Conservation (phyloP, 1,140 invertebrate species). For the Amyelois transitella region DNA sequence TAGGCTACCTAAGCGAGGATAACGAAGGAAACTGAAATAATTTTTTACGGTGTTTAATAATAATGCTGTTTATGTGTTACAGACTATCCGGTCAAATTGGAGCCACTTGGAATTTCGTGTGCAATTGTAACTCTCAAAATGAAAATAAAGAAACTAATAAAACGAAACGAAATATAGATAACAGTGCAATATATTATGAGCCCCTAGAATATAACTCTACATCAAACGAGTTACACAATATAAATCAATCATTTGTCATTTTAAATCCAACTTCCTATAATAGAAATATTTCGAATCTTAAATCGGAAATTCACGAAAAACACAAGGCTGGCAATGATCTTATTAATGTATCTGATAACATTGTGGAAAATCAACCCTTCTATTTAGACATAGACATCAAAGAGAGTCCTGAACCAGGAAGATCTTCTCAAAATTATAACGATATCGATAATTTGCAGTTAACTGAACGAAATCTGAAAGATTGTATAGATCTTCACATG, state of each 20-base stretch:
- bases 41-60: neutral
- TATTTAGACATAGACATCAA: conserved; percentile 13
- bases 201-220: neutral
- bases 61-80: neutral
- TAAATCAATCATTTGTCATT: conserved; percentile 1
- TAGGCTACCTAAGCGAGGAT: no score
- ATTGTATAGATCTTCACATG: conserved; percentile 15
- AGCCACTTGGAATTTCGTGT: neutral
- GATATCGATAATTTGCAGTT: neutral
- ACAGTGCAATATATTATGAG: conserved; percentile 3
- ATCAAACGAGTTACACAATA: neutral
- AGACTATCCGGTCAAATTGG: neutral
- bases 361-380: neutral
- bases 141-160: neutral
- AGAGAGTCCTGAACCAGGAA: neutral
- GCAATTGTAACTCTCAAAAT: neutral
- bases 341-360: neutral
- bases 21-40: no score
- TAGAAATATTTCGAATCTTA: neutral
- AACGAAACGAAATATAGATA: neutral
- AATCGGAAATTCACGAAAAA: neutral
- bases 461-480: conserved; percentile 5
- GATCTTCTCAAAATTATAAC: neutral
- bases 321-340: neutral
- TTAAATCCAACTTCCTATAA: neutral